Evolutionary conservation across 2,113 vertebrate species (phyloP).

Genomic region (Ceyx melanurus): DNA sequence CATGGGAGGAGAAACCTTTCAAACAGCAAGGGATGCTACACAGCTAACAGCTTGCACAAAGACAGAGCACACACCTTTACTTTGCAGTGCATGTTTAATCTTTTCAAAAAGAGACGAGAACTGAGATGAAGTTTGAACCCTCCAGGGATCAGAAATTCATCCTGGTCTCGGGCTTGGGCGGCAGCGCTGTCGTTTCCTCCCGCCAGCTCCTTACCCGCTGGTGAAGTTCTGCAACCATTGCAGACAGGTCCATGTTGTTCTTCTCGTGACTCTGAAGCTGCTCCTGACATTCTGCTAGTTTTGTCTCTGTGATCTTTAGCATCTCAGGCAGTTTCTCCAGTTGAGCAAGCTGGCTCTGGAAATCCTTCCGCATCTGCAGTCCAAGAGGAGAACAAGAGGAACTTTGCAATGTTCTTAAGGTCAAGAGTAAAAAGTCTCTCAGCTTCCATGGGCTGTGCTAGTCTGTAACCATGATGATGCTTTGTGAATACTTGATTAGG

Average conservation of each 20-base stretch:
- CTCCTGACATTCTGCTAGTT: conserved; percentile 85
- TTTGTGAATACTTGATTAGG: background rate
- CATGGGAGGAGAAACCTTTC: background rate
- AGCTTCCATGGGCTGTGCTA: background rate
- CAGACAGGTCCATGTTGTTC: conserved; percentile 81
- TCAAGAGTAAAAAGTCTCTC: background rate
- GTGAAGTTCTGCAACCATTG: conserved; percentile 82
- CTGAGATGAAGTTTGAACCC: conserved; percentile 61
- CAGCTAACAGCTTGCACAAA: conserved; percentile 55
- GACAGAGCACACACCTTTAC: conserved; percentile 73
- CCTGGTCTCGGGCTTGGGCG: background rate
- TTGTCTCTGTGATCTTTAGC: conserved; percentile 78
- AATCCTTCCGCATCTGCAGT: conserved; percentile 75
- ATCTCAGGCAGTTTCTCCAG: conserved; percentile 88
- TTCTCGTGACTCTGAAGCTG: conserved; percentile 82
- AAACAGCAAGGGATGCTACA: background rate
- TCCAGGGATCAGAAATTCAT: conserved; percentile 57
- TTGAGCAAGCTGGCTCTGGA: conserved; percentile 81
- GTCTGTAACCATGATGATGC: background rate
- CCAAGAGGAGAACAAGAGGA: background rate
- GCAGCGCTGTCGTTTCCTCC: conserved; percentile 42
- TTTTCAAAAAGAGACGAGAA: conserved; percentile 70
- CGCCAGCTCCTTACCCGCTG: conserved; percentile 85
- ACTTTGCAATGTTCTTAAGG: background rate
- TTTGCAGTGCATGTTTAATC: conserved; percentile 78